Evolutionary conservation across 1,140 invertebrate species (phyloP), one percentile per base, ranked within the genome.

Genomic region (Eufriesea mexicana): DNA sequence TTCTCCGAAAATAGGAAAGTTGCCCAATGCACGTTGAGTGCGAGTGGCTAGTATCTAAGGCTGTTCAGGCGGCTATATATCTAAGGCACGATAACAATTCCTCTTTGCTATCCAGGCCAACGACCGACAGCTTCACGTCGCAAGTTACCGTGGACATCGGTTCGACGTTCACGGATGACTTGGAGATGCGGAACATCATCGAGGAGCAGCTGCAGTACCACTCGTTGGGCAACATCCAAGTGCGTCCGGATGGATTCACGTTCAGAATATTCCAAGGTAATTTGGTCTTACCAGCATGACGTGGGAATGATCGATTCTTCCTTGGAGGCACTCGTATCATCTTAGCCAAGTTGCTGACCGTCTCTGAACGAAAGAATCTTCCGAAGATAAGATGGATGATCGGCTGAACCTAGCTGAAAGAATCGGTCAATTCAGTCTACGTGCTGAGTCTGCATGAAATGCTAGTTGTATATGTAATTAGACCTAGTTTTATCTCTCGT

Each of bases 141-240:
- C 88, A 91, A 76, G 92, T 92, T 25, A 91, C 91, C 12, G 73
- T 94, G n/a, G 92, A 94, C 75, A 79, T 94, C 64, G 91, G 92
- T 4, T 93, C 91, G 20, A 93, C 92, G 23, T 91, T 90, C 67
- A 89, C 84, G 18, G 88, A 90, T 51, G 91, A 93, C 72, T 42
- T 86, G 18, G 86, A 92, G 66, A 86, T 94, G 61, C 89, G 87
- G 20, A 62, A 84, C 28, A 77, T 91, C 16, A 86, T 94, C 54
- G 90, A 92, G 71, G 61, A 89, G 51, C 91, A 93, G 87, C 86
- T 94, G 77, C 78, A 87, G 25, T 86, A 84, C 8, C 92, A 94
- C 73, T 88, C 90, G 5, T 88, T 94, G 85, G 93, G 91, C 42
- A 87, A 84, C 47, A 84, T 91, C 66, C 86, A 89, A 83, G 87